Base-by-base conservation (phyloP, 2,888 invertebrate genomes). In the Amphipyra berbera region DNA sequence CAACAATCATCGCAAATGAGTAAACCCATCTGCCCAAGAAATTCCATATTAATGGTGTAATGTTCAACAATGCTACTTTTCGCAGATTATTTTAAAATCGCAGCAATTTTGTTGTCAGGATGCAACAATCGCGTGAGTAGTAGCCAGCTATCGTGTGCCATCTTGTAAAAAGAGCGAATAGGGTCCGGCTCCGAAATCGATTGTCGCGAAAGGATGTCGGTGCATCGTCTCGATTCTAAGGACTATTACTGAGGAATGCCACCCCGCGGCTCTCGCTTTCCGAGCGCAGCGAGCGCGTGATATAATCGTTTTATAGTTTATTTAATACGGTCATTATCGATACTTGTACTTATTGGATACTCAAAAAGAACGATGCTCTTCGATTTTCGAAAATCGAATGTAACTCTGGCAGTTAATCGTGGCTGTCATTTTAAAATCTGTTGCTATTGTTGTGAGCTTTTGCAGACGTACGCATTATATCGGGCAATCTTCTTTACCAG, bases 181-280 rank as follows among this genome's bases (percentile, higher is more conserved):
- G 64, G 69, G 79, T 71, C 76, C 52, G 73, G 59, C 78, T 82
- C 82, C 67, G 59, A 79, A 80, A 81, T 79, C 79, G 81, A 85
- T 82, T 85, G 85, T 86, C 82, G 85, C 87, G 82, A 84, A 87
- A 87, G 87, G 85, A 87, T 79, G 73, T 78, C 64, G 75, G 63
- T 61, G 76, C 77, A 68, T 72, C 74, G 76, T 69, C 77, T 76
- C 75, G 82, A 83, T 85, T 87, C 88, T 88, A 85, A 89, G 89
- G 90, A 90, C 86, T 88, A 92, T 93, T 92, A 93, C 87, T 70
- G 81, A 82, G 94, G 94, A 94, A 93, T 94, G 94, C 88, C 81
- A 90, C 87, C 85, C 80, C 61, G 77, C 91, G 78, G 92, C 92
- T 93, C 93, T 93, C 90, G 91, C 89, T 93, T 92, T 93, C 88